Percentiles rank a stretch among this genome's conserved stretches.
These are phyloP conservation scores for Ellobius talpinus DNA, from an alignment of 2,113 vertebrate species.

Conservation along the genomic window DNA sequence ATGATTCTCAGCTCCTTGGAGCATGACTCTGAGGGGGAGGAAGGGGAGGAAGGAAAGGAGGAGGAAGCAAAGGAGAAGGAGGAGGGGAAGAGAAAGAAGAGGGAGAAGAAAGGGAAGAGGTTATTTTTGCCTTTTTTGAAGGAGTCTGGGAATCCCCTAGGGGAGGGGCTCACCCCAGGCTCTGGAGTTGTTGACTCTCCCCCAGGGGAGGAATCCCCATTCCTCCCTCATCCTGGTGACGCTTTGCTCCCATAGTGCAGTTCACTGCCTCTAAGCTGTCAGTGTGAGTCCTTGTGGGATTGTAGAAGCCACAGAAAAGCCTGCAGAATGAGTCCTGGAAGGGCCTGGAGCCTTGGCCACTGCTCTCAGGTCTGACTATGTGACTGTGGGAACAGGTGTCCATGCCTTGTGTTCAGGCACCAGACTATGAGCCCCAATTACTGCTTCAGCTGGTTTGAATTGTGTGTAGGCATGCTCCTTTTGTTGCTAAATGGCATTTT, in stretches of 20 bases:
- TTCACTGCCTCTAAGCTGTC: not conserved
- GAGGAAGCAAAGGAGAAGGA: too few relatives aligned
- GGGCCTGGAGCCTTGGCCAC: fast-evolving
- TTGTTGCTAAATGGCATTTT: not conserved
- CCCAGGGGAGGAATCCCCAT: fast-evolving
- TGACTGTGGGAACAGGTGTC: not conserved
- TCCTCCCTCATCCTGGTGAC: fast-evolving
- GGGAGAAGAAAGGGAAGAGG: too few relatives aligned
- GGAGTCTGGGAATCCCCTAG: not conserved
- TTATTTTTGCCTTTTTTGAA: too few relatives aligned
- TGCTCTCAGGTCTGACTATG: not conserved
- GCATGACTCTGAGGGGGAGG: not conserved
- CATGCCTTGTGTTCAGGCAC: not conserved
- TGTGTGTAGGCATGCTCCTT: not conserved
- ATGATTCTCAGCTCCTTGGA: not conserved
- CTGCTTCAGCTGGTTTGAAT: not conserved
- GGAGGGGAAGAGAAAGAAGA: too few relatives aligned
- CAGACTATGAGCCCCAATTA: not conserved
- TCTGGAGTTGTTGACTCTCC: not conserved
- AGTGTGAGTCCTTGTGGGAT: not conserved
- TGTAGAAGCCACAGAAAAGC: not conserved
- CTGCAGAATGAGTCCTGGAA: too few relatives aligned
- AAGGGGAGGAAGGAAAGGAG: too few relatives aligned
- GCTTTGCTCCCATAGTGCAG: not conserved
- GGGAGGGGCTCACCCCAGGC: not conserved